Conservation (phyloP, 2,888 invertebrate species). For the Halocaridina rubra region DNA sequence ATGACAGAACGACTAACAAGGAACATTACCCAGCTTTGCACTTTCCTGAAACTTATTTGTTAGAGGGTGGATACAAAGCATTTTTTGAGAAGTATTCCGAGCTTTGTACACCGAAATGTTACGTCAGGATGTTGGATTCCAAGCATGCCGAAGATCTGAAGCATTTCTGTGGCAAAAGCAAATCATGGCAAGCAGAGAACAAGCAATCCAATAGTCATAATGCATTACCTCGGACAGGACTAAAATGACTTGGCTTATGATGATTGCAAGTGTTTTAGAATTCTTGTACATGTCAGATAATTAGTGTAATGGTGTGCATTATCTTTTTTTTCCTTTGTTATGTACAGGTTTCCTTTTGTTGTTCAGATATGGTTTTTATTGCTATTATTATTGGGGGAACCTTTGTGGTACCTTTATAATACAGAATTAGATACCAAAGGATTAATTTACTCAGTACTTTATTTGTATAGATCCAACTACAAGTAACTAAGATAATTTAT, state of each 20-base stretch:
- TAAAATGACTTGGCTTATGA: conserved; percentile 54
- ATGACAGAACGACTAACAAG: conserved; percentile 84
- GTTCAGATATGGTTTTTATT: conserved; percentile 28
- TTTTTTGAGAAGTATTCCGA: conserved; percentile 80
- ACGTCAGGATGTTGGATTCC: conserved; percentile 89
- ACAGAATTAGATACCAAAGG: conserved; percentile 19
- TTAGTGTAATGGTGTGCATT: conserved; percentile 28
- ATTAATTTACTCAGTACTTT: conserved; percentile 37
- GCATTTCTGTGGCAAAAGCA: conserved; percentile 81
- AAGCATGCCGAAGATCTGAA: conserved; percentile 79
- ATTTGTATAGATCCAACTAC: background rate
- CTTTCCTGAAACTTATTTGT: conserved; percentile 93
- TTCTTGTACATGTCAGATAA: background rate
- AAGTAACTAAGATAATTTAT: conserved; percentile 24
- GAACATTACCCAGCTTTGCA: conserved; percentile 85
- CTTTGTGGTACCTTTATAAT: background rate
- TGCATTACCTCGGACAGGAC: conserved; percentile 33
- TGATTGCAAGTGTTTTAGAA: conserved; percentile 29
- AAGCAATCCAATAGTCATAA: conserved; percentile 43
- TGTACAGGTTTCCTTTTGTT: conserved; percentile 48
- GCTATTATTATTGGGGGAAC: no score
- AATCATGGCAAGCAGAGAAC: conserved; percentile 72
- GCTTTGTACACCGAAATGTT: conserved; percentile 79
- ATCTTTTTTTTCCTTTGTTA: conserved; percentile 46
- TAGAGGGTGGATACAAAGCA: conserved; percentile 89